Base-by-base conservation (phyloP, 2,113 vertebrate species). In the Cyanocitta stelleri region DNA sequence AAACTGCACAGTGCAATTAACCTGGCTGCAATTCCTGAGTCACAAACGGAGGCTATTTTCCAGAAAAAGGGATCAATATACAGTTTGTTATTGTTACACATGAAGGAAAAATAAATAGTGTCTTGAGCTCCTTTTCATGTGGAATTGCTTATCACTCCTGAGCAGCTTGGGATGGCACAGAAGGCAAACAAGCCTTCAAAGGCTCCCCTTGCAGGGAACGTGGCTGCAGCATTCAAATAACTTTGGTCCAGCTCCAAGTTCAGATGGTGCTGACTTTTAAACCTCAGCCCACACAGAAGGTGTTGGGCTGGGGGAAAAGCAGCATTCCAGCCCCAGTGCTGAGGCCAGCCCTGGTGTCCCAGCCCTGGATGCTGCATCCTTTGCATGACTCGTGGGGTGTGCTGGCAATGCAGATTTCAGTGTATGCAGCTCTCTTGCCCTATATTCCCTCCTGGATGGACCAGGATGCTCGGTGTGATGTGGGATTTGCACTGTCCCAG, bases 81-180 rank as follows among this genome's bases (percentile, higher is more conserved):
- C 58, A 49, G 58, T 63, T 52, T 67, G 61, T 39, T 85, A 63
- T 90, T 95, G 87, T 87, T 94, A 64, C 59, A 76, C 62, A 33
- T 17, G 64, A 78, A 87, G 85, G 76, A 68, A 75, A 72, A 95
- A 89, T 72, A 89, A 96, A 96, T 9, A 66, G 64, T 37, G 76
- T 68, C 85, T 87, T 74, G 94, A 89, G 93, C 88, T 91, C 43
- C 92, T 94, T 94, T 93, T 82, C 62, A 55, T 55, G 66, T 37
- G 27, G 63, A 58, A 62, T 59, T 89, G 89, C 96, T 97, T 95
- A 97, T 97, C 92, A 13, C 62, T 91, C 24, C 59, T 41, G 67
- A 92, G 91, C 95, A 97, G 95, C 86, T 81, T 83, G 80, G 78
- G 68, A 11, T 26, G 63, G 86, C 59, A 29, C 15, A 56, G 86